These are phyloP conservation scores for Oncorhynchus kisutch DNA, from an alignment of 2,113 vertebrate genomes.

Conservation along the genomic window DNA sequence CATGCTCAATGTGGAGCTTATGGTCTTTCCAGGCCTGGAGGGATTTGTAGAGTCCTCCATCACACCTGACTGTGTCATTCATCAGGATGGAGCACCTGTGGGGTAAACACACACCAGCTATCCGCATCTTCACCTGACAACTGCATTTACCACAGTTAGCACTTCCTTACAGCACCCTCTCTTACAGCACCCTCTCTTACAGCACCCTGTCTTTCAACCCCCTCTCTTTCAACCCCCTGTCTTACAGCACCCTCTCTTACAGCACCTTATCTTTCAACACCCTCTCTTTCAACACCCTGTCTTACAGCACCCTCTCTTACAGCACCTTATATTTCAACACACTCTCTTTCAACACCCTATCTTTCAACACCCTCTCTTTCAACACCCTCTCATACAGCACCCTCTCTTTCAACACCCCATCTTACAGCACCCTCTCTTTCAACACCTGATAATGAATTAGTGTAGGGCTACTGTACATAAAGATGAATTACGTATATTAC, in stretches of 20 bases:
- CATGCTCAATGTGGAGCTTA: conserved; percentile 93
- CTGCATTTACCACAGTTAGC: not conserved
- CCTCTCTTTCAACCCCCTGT: not conserved
- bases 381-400: not conserved
- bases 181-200: not conserved
- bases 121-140: not conserved
- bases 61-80: conserved; percentile 91
- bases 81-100: conserved; percentile 92
- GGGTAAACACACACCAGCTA: not conserved
- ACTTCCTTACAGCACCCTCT: not conserved
- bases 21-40: conserved; percentile 98
- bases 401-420: not conserved
- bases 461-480: not conserved
- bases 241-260: not conserved
- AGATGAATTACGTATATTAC: not conserved
- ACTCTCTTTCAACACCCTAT: not conserved
- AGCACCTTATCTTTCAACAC: not conserved
- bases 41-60: conserved; percentile 89
- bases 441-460: not conserved
- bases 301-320: not conserved
- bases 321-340: too few species aligned
- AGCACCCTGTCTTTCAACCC: too few species aligned
- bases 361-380: not conserved
- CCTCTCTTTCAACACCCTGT: not conserved
- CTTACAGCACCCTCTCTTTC: not conserved